Percentiles rank a stretch among this genome's conserved stretches.
Conservation (phyloP, 1,140 invertebrate genomes). For the Mesaphorura yosii region DNA sequence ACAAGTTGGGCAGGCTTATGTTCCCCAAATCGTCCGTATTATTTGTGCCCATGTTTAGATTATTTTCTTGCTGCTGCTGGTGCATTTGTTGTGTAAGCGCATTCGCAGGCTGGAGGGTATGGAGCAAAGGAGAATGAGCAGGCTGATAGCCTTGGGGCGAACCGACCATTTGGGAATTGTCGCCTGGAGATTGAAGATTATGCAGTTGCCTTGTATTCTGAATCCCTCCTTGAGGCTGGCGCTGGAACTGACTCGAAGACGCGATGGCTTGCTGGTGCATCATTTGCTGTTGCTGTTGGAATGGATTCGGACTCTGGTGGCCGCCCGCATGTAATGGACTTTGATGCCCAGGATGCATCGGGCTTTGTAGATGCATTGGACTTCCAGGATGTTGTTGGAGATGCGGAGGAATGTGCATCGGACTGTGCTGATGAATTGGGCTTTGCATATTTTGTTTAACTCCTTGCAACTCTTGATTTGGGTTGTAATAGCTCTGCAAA, state of each 20-base stretch:
- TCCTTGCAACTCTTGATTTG: no score
- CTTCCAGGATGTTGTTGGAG: not conserved
- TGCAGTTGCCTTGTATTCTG: not conserved
- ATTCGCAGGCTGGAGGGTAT: constrained; percentile 19
- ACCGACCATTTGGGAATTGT: not conserved
- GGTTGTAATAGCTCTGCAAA: no score
- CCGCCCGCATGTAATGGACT: not conserved
- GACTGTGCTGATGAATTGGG: not conserved
- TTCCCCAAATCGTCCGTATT: constrained; percentile 29
- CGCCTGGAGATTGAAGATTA: not conserved
- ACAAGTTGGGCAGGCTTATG: constrained; percentile 31
- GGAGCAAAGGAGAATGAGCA: not conserved
- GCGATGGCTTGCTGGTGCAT: not conserved
- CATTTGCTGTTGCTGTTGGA: not conserved
- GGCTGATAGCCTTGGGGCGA: not conserved
- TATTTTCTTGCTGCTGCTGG: constrained; percentile 8
- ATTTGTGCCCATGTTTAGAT: not conserved
- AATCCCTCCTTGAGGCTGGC: no score
- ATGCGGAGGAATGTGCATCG: not conserved
- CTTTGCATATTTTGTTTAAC: no score
- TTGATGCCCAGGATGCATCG: not conserved
- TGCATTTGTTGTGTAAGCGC: constrained; percentile 26
- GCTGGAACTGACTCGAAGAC: no score
- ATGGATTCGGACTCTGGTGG: not conserved
- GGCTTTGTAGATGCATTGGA: not conserved